Evolutionary conservation across 2,113 vertebrate species (phyloP).

Genomic region (Ellobius talpinus): DNA sequence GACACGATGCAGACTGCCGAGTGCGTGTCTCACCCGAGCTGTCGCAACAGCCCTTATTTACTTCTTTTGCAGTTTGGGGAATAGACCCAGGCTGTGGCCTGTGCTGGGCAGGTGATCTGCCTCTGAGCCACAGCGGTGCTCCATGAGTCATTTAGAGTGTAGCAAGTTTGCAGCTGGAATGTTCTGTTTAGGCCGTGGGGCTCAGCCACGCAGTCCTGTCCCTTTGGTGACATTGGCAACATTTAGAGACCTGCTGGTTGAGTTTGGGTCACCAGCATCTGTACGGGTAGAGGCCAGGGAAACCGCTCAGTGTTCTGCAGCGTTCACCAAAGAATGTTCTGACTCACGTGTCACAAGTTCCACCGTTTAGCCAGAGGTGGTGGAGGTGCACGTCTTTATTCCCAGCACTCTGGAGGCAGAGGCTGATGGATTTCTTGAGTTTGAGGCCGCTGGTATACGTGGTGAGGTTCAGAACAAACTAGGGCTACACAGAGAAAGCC

Average conservation of each 20-base stretch:
- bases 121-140: neutral
- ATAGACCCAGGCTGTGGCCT: neutral
- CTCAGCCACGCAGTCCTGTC: neutral
- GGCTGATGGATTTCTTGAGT: neutral
- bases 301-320: neutral
- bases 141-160: neutral
- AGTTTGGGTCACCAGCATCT: neutral
- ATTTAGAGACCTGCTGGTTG: neutral
- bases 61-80: neutral
- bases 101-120: fast-evolving
- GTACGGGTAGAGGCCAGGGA: neutral
- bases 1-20: no score
- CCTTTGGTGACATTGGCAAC: neutral
- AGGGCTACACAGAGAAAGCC: neutral
- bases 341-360: neutral
- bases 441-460: neutral
- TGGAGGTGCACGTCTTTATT: neutral
- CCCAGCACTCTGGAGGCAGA: neutral
- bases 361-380: neutral
- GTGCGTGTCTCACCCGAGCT: neutral
- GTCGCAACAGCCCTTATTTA: neutral
- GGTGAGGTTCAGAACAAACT: neutral
- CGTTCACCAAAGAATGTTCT: neutral
- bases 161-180: neutral
- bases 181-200: neutral